Evolutionary conservation across 2,888 invertebrate species (phyloP), one percentile per base, ranked within the genome.

Genomic region (Apoderus coryli): DNA sequence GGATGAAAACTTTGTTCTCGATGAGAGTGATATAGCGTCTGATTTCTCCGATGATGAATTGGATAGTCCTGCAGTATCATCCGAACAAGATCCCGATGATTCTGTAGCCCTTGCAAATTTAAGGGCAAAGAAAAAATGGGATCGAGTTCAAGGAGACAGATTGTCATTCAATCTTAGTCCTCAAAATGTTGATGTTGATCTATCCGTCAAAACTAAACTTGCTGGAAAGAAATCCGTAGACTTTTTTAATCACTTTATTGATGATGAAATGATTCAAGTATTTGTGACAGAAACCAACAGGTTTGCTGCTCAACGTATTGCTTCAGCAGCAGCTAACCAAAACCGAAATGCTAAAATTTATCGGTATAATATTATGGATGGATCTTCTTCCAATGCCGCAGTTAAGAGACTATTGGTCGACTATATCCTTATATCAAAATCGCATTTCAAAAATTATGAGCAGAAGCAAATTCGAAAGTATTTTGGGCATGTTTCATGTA

Each of bases 271-370:
- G 7, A 36, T 36, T 19, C 6, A 27, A 10, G 14, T 36, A 15
- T 34, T 36, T 25, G 36, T 34, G 22, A 9, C 13, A 15, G 36
- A 36, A 15, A 36, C 33, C 5, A 36, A 34, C 14, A 34, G 31
- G 25, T 36, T 36, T 31, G 33, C 36, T 16, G 25, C 24, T 14
- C 30, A 34, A 33, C 33, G 22, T 22, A 32, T 15, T 32, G 23
- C 15, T 32, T 10, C 24, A 7, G 25, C 28, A 3, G 22, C 27
- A 10, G 25, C 16, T 13, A 30, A 30, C 25, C 25, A 9, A 27
- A 7, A 27, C n/a, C n/a, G 31, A 31, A 29, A 31, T 15, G 16
- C 25, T 12, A n/a, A 27, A 16, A 29, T 31, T 27, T 31, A 7
- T 19, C 6, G 19, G 19, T n/a, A 19, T 19, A 6, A 19, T 19